Percentiles rank a stretch among this genome's conserved stretches.
Evolutionary conservation across 1,140 invertebrate species (phyloP).

Genomic region (Ruditapes philippinarum): DNA sequence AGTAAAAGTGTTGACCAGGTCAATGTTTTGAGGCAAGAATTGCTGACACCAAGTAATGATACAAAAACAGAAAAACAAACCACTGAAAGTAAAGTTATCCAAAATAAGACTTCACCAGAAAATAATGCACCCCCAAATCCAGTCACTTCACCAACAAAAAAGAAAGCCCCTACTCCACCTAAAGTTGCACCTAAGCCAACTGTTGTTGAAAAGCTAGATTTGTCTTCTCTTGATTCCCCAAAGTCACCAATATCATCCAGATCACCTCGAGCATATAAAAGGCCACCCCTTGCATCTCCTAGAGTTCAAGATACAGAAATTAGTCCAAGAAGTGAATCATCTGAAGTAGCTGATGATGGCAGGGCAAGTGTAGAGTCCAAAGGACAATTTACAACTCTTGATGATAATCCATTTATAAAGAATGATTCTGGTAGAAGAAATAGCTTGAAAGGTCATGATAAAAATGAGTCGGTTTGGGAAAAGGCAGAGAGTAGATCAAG

Average conservation of each 20-base stretch:
- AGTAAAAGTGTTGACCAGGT: conserved; percentile 56
- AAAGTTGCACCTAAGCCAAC: neutral
- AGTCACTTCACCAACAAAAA: neutral
- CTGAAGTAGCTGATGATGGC: neutral
- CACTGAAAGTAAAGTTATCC: neutral
- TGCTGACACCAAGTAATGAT: neutral
- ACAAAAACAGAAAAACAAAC: neutral
- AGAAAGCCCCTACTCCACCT: neutral
- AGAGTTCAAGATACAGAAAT: neutral
- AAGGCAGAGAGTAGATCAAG: conserved; percentile 54
- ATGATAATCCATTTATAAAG: conserved; percentile 65
- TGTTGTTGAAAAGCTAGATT: conserved; percentile 32
- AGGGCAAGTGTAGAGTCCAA: conserved; percentile 49
- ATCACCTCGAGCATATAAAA: neutral
- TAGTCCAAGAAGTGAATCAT: conserved; percentile 3
- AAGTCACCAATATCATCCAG: conserved; percentile 6
- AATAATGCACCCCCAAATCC: neutral
- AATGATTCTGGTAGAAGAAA: conserved; percentile 51
- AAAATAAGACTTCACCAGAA: neutral
- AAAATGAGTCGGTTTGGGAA: conserved; percentile 62
- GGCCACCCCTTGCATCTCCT: conserved; percentile 19
- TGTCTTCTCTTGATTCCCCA: conserved; percentile 8
- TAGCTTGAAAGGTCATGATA: conserved; percentile 41
- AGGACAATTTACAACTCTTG: conserved; percentile 62
- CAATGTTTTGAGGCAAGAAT: neutral